A percentile compares a stretch with the other conserved stretches of the same genome.
Evolutionary conservation across 2,888 invertebrate genomes (phyloP).

Genomic region (Toxonevra muliebris): DNA sequence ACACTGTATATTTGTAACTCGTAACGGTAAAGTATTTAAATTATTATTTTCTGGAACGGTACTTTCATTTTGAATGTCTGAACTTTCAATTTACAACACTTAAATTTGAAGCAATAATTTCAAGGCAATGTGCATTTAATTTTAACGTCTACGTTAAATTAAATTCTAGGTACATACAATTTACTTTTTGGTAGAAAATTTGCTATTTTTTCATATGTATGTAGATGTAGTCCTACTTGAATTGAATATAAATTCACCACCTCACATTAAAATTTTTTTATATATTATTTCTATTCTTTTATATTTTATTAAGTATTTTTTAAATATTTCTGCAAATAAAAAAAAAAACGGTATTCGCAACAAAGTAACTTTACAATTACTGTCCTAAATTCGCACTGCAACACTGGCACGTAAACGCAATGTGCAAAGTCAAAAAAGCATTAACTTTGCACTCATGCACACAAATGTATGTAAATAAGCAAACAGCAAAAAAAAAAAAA

Average conservation of each 20-base stretch:
- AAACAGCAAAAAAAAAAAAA: conserved; percentile 2
- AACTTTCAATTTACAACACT: too few species aligned
- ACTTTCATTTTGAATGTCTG: too few species aligned
- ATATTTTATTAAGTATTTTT: conserved; percentile 10
- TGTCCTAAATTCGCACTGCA: conserved; percentile 57
- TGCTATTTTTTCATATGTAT: too few species aligned
- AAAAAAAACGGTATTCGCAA: conserved; percentile 44
- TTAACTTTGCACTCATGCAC: background rate
- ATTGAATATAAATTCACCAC: background rate
- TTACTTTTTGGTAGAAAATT: too few species aligned
- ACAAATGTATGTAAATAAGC: background rate
- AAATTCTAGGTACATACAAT: too few species aligned
- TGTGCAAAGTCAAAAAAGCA: background rate
- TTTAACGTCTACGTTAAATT: too few species aligned
- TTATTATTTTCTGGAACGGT: too few species aligned
- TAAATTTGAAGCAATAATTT: too few species aligned
- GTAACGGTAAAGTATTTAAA: too few species aligned
- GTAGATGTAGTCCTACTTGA: too few species aligned
- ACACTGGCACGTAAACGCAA: conserved; percentile 40
- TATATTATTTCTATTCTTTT: background rate
- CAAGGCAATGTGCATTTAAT: too few species aligned
- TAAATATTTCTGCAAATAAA: background rate
- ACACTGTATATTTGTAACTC: too few species aligned
- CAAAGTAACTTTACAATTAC: conserved; percentile 58
- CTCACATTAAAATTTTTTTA: background rate